Base-by-base conservation (phyloP, 1,140 invertebrate species). In the Hermetia illucens region DNA sequence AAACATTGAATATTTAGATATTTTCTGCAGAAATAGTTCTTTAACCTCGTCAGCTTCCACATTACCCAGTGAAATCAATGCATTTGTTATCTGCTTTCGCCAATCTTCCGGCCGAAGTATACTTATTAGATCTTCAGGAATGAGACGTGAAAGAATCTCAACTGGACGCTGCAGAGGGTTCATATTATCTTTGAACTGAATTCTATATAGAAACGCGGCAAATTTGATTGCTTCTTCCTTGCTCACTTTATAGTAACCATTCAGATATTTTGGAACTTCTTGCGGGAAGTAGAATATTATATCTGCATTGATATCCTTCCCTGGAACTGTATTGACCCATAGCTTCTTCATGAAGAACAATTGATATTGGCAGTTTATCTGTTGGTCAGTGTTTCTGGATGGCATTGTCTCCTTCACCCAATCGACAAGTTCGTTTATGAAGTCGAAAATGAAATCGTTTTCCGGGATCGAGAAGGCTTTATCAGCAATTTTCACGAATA, bases 261-360 rank as follows among this genome's bases (percentile, higher is more conserved):
- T 71, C 12, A 95, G 67, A 53, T 87, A 83, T 64, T 96, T 96
- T 0, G 88, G 87, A 21, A 93, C 55, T 66, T 97, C 92, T 68
- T 96, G 92, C 46, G 89, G 83, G 58, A 82, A 96, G 61, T 94
- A 88, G 62, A 96, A 96, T 48, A 95, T 92, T 33, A 86, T 65
- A 62, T 97, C 92, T 5, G 88, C 87, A 61, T 89, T 84, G 31
- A 68, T 61, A 61, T 95, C 92, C 50, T 75, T 77, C 1, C 90
- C 91, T 1, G 91, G 88, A 18, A 82, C 65, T 8, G 83, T 82
- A 49, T 90, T 86, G 0, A 90, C 79, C 92, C 93, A 96, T 2
- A 97, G 63, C 58, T 96, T 96, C 55, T 91, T 89, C 89, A 95
- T 93, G 56, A 94, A 95, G 67, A 92, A 92, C 46, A 95, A 78